A percentile compares a stretch with the other conserved stretches of the same genome.
Evolutionary conservation across 2,888 invertebrate species (phyloP).

Genomic region (Pseudanteris insignis): DNA sequence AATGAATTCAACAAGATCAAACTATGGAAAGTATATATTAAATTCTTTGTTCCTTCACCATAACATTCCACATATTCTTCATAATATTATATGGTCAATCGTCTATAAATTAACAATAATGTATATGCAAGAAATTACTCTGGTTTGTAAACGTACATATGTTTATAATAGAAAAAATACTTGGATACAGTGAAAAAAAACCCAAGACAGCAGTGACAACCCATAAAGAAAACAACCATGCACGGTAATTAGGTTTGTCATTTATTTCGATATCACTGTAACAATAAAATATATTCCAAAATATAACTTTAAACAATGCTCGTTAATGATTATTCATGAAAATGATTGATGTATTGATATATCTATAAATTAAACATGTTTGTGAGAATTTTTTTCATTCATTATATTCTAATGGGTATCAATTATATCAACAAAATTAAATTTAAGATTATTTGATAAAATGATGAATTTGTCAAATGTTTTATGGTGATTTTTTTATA

Average conservation of each 20-base stretch:
- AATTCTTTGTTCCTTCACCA: slow-evolving; percentile 25
- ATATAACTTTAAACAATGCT: neutral
- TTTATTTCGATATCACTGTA: slow-evolving; percentile 24
- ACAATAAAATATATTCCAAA: slow-evolving; percentile 23
- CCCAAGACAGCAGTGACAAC: slow-evolving; percentile 31
- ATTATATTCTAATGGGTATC: no score
- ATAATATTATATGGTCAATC: no score
- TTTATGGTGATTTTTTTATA: no score
- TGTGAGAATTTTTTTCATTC: neutral
- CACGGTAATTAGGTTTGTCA: slow-evolving; percentile 21
- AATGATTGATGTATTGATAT: neutral
- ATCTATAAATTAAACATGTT: no score
- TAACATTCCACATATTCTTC: slow-evolving; percentile 10
- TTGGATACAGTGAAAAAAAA: slow-evolving; percentile 31
- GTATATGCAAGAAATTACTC: no score
- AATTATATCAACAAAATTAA: no score
- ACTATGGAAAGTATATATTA: neutral
- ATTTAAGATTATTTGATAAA: no score
- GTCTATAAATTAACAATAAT: no score
- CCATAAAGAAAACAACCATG: slow-evolving; percentile 36
- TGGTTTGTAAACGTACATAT: slow-evolving; percentile 23
- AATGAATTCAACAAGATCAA: no score
- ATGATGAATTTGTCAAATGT: no score
- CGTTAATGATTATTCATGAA: neutral
- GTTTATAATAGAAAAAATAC: slow-evolving; percentile 15